Base-by-base conservation (phyloP, 2,113 vertebrate genomes). In the Candoia aspera region DNA sequence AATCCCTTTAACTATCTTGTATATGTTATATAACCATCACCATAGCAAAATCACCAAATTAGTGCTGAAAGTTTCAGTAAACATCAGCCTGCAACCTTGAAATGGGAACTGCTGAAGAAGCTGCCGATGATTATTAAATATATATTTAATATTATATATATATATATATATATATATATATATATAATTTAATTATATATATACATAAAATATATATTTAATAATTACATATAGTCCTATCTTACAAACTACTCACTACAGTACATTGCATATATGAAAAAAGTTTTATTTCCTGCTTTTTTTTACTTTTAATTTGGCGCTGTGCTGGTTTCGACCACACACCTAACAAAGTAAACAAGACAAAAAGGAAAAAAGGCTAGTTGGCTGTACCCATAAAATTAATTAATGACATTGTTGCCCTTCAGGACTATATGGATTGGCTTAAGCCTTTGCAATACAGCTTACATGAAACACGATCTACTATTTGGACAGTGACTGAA, bases 331-430 rank as follows among this genome's bases (percentile, higher is more conserved):
- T 0, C 95, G 92, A 1, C 68, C 93, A 93, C 90, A 93, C 53
- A 93, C 87, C 91, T 9, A 58, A 85, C 68, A 93, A 12, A 95
- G 91, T 95, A 86, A 94, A 90, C 2, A 92, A 91, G 94, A 87
- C 42, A 87, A 87, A 62, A 92, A 64, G 83, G 53, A 59, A 91
- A 5, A 3, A n/a, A 93, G 54, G 84, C 89, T 93, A 93, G 91
- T 73, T 93, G 84, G 84, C 92, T 96, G 89, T 91, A 92, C 88
- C 54, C 21, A 91, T 84, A 42, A 19, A 1, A 86, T 92, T 53
- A 57, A 90, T 49, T 93, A 94, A 94, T 88, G 54, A 54, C 12
- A 9, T 42, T 42, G 83, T 91, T 89, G 91, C 46, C 8, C 85
- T 58, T 26, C 11, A 64, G 19, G 62, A 86, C 59, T 55, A 87